Conservation (phyloP, 2,888 invertebrate genomes). For the Limnephilus marmoratus region DNA sequence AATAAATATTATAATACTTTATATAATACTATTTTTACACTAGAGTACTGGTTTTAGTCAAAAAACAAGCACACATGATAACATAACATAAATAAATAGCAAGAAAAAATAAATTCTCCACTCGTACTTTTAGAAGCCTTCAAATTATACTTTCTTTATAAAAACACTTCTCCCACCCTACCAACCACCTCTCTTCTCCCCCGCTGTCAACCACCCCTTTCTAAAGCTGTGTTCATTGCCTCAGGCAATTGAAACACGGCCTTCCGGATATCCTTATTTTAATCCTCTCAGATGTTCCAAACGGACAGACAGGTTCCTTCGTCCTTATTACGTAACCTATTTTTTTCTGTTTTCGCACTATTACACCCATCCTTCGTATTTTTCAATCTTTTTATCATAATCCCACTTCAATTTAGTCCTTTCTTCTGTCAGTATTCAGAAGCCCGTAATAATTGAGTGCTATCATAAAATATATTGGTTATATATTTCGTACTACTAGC, state of each 20-base stretch:
- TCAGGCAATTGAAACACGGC: background rate
- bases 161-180: background rate
- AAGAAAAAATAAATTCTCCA: background rate
- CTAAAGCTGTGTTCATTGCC: slow-evolving; percentile 4
- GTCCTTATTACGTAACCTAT: background rate
- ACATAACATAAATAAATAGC: background rate
- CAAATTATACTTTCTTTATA: background rate
- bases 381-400: background rate
- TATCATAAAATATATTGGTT: background rate
- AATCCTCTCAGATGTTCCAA: slow-evolving; percentile 10
- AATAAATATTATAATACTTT: too few species aligned
- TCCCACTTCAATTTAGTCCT: background rate
- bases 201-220: background rate
- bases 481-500: background rate
- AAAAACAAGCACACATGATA: background rate
- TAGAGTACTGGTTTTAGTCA: background rate
- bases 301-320: background rate
- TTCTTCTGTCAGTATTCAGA: background rate
- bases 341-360: background rate
- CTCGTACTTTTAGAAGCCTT: background rate
- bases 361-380: background rate
- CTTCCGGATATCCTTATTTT: background rate
- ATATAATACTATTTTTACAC: background rate
- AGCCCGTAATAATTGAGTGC: background rate
- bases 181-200: background rate